phyloP scores from a whole-genome alignment of 1,140 invertebrate genomes.

The Rhyzopertha dominica region DNA sequence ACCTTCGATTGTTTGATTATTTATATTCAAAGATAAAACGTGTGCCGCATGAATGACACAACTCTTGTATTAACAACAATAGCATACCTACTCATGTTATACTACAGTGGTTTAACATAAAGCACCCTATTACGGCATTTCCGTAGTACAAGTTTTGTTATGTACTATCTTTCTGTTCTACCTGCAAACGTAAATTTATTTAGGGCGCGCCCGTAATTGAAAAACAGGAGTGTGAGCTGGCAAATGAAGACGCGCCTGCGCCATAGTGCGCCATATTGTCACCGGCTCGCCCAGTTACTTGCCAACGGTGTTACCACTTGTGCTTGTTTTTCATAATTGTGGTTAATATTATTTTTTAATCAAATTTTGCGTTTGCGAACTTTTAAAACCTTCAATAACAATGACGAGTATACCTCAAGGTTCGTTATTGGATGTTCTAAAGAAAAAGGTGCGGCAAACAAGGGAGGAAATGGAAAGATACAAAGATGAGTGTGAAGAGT shows the following conservation, averaged over 20 bases:
- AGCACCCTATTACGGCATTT: no score
- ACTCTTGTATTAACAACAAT: no score
- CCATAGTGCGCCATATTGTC: conserved; percentile 26
- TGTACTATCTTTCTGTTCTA: no score
- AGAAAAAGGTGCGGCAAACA: conserved; percentile 98
- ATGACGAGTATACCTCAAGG: conserved; percentile 81
- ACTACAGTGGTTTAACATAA: no score
- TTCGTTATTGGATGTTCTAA: conserved; percentile 88
- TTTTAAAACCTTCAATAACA: conserved; percentile 54
- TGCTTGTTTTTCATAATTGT: neutral
- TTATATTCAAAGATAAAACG: no score
- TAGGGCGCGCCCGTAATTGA: conserved; percentile 6
- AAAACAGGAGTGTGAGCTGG: conserved; percentile 24
- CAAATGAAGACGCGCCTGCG: no score
- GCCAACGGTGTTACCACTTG: conserved; percentile 15
- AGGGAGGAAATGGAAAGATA: conserved; percentile 97
- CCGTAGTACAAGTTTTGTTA: no score
- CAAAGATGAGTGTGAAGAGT: conserved; percentile 93
- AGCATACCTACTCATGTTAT: no score
- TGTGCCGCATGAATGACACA: no score
- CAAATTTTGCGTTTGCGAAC: conserved; percentile 5
- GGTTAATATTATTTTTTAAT: neutral
- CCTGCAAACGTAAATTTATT: no score
- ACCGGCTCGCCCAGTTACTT: conserved; percentile 38
- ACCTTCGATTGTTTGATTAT: no score